Evolutionary conservation across 2,797 vertebrate species (phyloP), one percentile per base, ranked within the genome.

Genomic region (Chromobotia macracanthus): DNA sequence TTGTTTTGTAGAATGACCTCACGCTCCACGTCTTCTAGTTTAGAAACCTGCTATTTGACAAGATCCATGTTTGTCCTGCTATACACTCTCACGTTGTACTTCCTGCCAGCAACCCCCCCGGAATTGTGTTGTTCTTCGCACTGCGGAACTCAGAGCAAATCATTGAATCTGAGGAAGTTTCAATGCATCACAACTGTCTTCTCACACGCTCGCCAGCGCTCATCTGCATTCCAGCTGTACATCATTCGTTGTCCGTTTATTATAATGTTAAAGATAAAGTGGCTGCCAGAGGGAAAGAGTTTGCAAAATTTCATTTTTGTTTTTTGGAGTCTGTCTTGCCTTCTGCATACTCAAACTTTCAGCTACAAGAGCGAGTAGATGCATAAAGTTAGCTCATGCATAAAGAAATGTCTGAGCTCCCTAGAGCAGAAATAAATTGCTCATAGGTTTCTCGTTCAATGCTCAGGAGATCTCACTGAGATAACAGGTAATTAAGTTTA

Each of bases 161-260:
- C 18, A 68, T 60, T 65, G 68, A 69, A 82, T 77, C 69, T 35
- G 53, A 53, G 51, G 68, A 78, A 72, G 80, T 64, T 69, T 82
- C 70, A 67, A n/a, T 74, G 78, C 70, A 74, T 80, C 78, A 80
- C 51, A 76, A 31, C 50, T 58, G 65, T 72, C 70, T 66, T 60
- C 41, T 44, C 60, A 2, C 46, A 2, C 77, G 51, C n/a, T 56
- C 46, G 16, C 64, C 44, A 38, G 28, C 11, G 41, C 60, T 80
- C 71, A 74, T 80, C 71, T 80, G 71, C 71, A 80, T 80, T 80
- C 78, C 46, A 46, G 72, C 65, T 74, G 41, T 50, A 68, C 55
- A 10, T 67, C 50, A 18, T 25, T 35, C 41, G 31, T 31, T 31
- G 65, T 46, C 35, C 60, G 38, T 80, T 74, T 67, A 48, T 74